phyloP scores from a whole-genome alignment of 2,888 invertebrate genomes.

The Eupeodes luniger region DNA sequence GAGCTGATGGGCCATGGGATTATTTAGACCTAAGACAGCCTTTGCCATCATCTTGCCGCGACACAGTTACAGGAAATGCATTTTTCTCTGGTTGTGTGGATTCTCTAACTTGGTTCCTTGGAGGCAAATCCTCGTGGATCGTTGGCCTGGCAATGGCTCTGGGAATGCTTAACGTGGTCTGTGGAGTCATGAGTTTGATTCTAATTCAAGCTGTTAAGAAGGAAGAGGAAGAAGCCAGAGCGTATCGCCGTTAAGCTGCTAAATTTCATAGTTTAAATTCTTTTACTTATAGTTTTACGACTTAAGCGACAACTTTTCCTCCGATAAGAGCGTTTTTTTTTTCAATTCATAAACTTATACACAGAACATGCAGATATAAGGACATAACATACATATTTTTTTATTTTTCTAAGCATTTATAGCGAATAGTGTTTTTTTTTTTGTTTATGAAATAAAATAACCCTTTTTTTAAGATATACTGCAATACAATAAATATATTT shows the following conservation, averaged over 20 bases:
- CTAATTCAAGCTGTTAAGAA: conserved; percentile 90
- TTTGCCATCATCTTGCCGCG: conserved; percentile 92
- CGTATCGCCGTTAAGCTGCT: conserved; percentile 84
- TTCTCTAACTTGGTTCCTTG: conserved; percentile 94
- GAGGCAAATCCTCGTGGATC: conserved; percentile 92
- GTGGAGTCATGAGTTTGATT: conserved; percentile 89
- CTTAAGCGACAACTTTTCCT: conserved; percentile 51
- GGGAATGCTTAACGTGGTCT: conserved; percentile 91
- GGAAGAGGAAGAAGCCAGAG: conserved; percentile 88
- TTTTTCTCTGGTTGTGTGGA: conserved; percentile 95
- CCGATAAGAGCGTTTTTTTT: conserved; percentile 58
- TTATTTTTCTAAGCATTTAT: conserved; percentile 48
- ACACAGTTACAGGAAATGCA: conserved; percentile 94
- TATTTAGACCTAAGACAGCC: conserved; percentile 91
- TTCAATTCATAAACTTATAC: conserved; percentile 31
- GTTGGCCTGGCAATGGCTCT: conserved; percentile 91
- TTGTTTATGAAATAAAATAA: conserved; percentile 33
- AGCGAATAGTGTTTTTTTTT: conserved; percentile 50
- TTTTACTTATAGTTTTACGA: conserved; percentile 49
- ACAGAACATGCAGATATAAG: conserved; percentile 50
- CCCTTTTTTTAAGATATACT: conserved; percentile 26
- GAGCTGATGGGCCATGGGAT: conserved; percentile 94
- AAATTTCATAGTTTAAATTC: conserved; percentile 19
- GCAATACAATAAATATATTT: conserved; percentile 52
- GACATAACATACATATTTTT: conserved; percentile 28